Conservation (phyloP, 2,113 vertebrate genomes). For the Connochaetes taurinus region DNA sequence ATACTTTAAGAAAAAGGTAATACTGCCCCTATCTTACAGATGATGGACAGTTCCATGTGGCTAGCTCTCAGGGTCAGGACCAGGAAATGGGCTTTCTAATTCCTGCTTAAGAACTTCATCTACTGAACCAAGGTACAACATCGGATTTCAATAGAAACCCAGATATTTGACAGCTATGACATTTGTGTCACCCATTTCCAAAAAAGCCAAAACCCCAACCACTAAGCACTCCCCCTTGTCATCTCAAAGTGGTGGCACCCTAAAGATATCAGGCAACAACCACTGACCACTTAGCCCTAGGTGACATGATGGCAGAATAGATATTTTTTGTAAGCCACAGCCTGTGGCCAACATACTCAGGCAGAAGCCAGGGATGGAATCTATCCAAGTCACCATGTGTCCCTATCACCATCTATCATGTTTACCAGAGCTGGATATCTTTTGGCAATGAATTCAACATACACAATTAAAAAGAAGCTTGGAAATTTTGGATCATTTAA, state of each 20-base stretch:
- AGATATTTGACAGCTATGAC: neutral
- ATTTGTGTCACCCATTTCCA: neutral
- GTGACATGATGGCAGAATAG: neutral
- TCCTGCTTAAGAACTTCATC: neutral
- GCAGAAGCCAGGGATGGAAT: conserved; percentile 22
- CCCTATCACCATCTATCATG: conserved; percentile 18
- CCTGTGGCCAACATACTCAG: neutral
- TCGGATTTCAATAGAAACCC: neutral
- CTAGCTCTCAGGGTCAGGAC: neutral
- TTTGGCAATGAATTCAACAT: conserved; percentile 52
- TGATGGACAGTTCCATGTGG: neutral
- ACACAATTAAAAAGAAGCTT: conserved; percentile 41
- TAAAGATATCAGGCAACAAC: neutral
- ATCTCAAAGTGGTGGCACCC: neutral
- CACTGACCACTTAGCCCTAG: neutral
- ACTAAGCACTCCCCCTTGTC: neutral
- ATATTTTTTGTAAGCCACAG: neutral
- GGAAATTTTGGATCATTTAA: conserved; percentile 49
- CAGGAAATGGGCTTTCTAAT: neutral
- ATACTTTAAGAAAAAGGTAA: neutral
- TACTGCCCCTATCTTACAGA: neutral
- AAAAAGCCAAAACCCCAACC: neutral
- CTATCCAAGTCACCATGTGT: conserved; percentile 34
- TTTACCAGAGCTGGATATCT: conserved; percentile 35
- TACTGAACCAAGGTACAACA: neutral